Base-by-base conservation (phyloP, 2,888 invertebrate species). In the Brachypalpus laphriformis region DNA sequence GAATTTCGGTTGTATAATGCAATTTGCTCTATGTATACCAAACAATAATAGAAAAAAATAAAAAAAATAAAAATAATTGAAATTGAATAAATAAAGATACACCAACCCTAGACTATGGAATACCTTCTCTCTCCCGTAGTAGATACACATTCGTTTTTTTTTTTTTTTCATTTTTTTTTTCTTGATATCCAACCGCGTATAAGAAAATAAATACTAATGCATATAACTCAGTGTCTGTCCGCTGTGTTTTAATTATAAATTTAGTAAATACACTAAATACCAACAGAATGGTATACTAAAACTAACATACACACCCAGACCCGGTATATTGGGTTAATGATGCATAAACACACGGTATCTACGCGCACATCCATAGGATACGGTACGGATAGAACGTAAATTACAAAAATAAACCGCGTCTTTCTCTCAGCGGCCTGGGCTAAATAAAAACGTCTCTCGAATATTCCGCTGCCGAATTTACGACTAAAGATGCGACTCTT, bases 401-500 rank as follows among this genome's bases (percentile, higher is more conserved):
- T 81, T 85, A 81, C 75, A 56, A 85, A 85, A 85, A 85, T 85
- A 85, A 85, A 85, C 61, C 59, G 71, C 45, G 85, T 66, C 65
- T 65, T 74, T 76, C 71, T 80, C 76, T 72, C 75, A 71, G 59
- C 70, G 47, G 75, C 80, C 85, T 75, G 85, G 85, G 81, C 85
- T 76, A 85, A 75, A 85, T 85, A 76, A 85, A 81, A 85, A 65
- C 81, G 75, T 76, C 75, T 85, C 81, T 85, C 81, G 81, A 83
- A 78, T 71, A 47, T 85, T 85, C 75, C 34, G 59, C 57, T 71
- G 66, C 71, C 81, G 81, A 81, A 85, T 85, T 85, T 76, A 85
- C 81, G 81, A 71, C 81, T 59, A 40, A 59, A 68, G 54, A 37
- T 75, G 74, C 20, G 40, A 49, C 51, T 40, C 51, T 51, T 40